A percentile compares a stretch with the other conserved stretches of the same genome.
Conservation (phyloP, 2,888 invertebrate genomes). For the Sarcophaga rosellei region DNA sequence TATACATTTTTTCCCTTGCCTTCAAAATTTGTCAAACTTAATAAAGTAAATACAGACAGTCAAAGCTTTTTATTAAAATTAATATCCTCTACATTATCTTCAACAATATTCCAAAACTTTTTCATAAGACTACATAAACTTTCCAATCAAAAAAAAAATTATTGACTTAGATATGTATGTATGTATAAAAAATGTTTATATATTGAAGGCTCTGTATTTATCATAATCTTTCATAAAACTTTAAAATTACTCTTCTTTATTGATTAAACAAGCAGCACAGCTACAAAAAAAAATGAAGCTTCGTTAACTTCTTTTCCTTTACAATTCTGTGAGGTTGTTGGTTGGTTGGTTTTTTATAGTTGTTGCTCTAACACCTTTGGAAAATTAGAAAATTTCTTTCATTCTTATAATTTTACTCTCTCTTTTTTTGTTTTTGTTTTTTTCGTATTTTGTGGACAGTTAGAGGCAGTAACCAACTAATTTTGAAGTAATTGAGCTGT, state of each 20-base stretch:
- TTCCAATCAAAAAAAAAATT: too few relatives aligned
- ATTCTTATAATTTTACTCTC: background rate
- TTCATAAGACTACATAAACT: background rate
- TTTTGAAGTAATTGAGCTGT: conserved; percentile 51
- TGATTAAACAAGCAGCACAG: background rate
- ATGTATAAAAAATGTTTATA: conserved; percentile 5
- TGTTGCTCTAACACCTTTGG: conserved; percentile 26
- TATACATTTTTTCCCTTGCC: too few relatives aligned
- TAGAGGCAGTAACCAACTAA: conserved; percentile 35
- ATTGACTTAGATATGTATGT: too few relatives aligned
- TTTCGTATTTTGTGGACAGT: background rate
- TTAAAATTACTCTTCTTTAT: conserved; percentile 39
- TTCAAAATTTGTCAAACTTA: too few relatives aligned
- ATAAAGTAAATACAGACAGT: too few relatives aligned
- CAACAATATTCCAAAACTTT: background rate
- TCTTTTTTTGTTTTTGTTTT: background rate
- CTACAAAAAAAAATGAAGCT: background rate
- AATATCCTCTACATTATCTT: too few relatives aligned
- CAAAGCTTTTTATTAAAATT: background rate
- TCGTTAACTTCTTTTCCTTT: background rate
- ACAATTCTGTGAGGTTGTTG: background rate
- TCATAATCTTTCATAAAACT: conserved; percentile 19
- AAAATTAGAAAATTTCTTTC: conserved; percentile 13
- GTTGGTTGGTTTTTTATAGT: background rate
- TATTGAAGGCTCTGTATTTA: background rate